Base-by-base conservation (phyloP, 64 coral and sea anemone genomes). In the Stylophora pistillata region DNA sequence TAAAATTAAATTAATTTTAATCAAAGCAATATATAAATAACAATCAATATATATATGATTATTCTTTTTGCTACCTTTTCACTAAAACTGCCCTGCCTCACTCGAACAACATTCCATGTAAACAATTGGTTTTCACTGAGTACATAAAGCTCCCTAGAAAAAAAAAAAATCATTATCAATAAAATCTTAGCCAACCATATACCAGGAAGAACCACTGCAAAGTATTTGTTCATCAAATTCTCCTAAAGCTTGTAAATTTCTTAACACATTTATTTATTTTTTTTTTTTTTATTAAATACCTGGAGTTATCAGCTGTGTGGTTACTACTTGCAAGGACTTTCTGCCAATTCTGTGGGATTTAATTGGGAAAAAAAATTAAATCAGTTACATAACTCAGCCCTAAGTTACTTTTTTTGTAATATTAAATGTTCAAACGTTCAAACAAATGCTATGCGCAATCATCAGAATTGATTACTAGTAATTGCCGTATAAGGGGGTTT, bases 61-160 rank as follows among this genome's bases (percentile, higher is more conserved):
- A 4, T 23, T 13, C n/a, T 47, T 31, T n/a, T 9, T 10, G 15
- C 34, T 79, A 94, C 93, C 81, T 94, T 90, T 94, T 94, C 93
- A 41, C 78, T 81, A 21, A 94, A 53, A 26, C n/a, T 75, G 47
- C 28, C 37, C 31, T 59, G 28, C 72, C 77, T 79, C 21, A 55
- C 29, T 56, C 28, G 60, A 23, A 73, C 59, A 28, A 90, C 77
- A 17, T 84, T 37, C 93, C 93, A 94, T 58, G 86, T 85, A 31
- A 82, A 78, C 13, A 94, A 52, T 33, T 85, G 72, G 32, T 94
- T 90, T 70, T 66, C 88, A 90, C 87, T 90, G 1, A 94, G 29
- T 30, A 87, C 93, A 81, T 86, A 94, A 59, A 94, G 52, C 10
- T 72, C 73, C 74, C 93, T 94, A 29, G 34, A 70, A 57, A 31